Evolutionary conservation across 2,888 invertebrate genomes (phyloP).

Genomic region (Pollenia angustigena): DNA sequence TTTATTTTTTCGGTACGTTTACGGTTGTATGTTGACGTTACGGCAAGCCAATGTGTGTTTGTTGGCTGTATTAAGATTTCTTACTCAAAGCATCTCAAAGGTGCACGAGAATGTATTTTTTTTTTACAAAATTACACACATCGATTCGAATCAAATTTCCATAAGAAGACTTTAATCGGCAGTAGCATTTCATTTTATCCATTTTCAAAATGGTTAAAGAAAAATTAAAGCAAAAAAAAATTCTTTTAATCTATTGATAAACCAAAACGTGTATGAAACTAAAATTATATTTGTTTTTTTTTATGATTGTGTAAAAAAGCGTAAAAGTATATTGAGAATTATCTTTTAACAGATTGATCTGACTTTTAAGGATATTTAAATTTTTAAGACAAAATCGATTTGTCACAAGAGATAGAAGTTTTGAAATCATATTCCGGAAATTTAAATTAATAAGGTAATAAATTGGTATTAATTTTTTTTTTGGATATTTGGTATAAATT

Average conservation of each 20-base stretch:
- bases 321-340: neutral
- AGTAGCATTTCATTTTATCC: slow-evolving; percentile 47
- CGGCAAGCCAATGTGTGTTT: slow-evolving; percentile 56
- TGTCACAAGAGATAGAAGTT: slow-evolving; percentile 4
- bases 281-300: slow-evolving; percentile 39
- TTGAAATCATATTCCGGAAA: neutral
- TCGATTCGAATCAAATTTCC: slow-evolving; percentile 61
- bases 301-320: neutral
- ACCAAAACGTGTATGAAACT: slow-evolving; percentile 49
- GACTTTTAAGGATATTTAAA: neutral
- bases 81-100: slow-evolving; percentile 29
- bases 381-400: slow-evolving; percentile 23
- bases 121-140: slow-evolving; percentile 43
- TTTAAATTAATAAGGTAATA: neutral
- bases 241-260: slow-evolving; percentile 47
- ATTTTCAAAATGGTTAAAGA: slow-evolving; percentile 28
- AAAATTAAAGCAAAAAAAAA: slow-evolving; percentile 27
- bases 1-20: neutral
- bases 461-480: neutral
- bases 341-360: neutral
- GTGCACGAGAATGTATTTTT: slow-evolving; percentile 9
- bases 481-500: no score
- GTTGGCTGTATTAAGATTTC: slow-evolving; percentile 40
- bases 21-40: slow-evolving; percentile 37
- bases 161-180: slow-evolving; percentile 61